Evolutionary conservation across 2,888 invertebrate species (phyloP), one percentile per base, ranked within the genome.

Genomic region (Eupithecia centaureata): DNA sequence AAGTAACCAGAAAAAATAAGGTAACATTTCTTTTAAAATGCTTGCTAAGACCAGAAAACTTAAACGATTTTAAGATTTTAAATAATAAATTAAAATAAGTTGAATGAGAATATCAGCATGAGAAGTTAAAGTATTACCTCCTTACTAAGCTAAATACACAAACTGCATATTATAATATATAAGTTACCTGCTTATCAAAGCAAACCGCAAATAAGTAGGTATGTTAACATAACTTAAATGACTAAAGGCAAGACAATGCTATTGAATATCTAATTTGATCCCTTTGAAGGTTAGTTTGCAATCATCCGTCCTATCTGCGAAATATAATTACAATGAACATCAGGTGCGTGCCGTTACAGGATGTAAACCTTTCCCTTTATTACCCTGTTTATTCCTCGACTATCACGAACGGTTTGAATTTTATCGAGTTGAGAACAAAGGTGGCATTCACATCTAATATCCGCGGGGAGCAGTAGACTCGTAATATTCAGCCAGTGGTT

Each of bases 351-450:
- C 30, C 18, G 35, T 54, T 32, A 54, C 42, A 61, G 64, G 61
- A 63, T 61, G 65, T 70, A 63, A 70, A 72, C 63, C 65, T 67
- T 70, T 70, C 65, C 61, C 51, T 72, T 70, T 70, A 73, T 72
- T 70, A 65, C 70, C 63, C 59, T 65, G 73, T 70, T 71, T 70
- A 70, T 73, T 67, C 54, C 63, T 67, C 68, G 61, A 65, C 61
- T 68, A 65, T 63, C 67, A 67, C 61, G 47, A 67, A 70, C 47
- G 67, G 67, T 67, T 65, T 72, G 68, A 71, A 72, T 72, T 74
- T 74, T 72, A 74, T 72, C 70, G 65, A 72, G 72, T 69, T 71
- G 57, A 69, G 68, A 72, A 74, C 73, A 74, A 74, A 71, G 70
- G 73, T 71, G 70, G 72, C 70, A 69, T 74, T 74, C 72, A 69